Evolutionary conservation across 37 sponge, comb jelly and placozoan genomes (phyloP), one percentile per base, ranked within the genome.

Genomic region (Eunapius fragilis): DNA sequence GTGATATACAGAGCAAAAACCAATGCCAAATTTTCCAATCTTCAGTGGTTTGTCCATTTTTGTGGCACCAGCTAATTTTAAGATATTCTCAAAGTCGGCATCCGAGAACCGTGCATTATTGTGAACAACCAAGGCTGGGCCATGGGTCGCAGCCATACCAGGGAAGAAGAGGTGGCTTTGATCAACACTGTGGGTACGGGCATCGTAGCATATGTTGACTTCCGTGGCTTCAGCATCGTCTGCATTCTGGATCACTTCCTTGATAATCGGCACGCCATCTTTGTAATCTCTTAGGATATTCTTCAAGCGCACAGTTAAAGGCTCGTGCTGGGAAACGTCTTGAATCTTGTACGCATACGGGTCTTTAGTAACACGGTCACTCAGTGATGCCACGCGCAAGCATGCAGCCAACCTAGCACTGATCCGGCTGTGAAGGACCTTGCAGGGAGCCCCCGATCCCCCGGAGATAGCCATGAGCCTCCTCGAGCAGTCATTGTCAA

Each of bases 1-100:
- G 70, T 84, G 82, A 72, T 87, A 87, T 24, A 84, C 82, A 0
- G 82, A 87, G 30, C 79, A 70, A 27, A 87, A 87, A 2, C 88
- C 88, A 76, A 84, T 6, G 31, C 91, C 87, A 82, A 91, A 91
- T 69, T 87, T 81, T 26, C 91, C 91, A 49, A 91, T 91, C 76
- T 87, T 91, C 22, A 31, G 33, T 32, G 81, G 58, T 6, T 91
- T 22, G 28, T 67, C 47, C 31, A 25, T 70, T 70, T 91, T 91
- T 27, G 87, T 87, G 6, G 78, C 84, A 13, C 83, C 87, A 67
- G 74, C 91, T 23, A 91, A 58, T n/a, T 87, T 90, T 1, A 69
- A 45, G n/a, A 91, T 91, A 78, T 87, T 87, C 5, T 41, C 76
- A 75, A 91, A 91, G 74, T 91, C 91, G 34, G 76, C 58, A 24